Evolutionary conservation across 2,113 vertebrate species (phyloP).

Genomic region (Heterotis niloticus): DNA sequence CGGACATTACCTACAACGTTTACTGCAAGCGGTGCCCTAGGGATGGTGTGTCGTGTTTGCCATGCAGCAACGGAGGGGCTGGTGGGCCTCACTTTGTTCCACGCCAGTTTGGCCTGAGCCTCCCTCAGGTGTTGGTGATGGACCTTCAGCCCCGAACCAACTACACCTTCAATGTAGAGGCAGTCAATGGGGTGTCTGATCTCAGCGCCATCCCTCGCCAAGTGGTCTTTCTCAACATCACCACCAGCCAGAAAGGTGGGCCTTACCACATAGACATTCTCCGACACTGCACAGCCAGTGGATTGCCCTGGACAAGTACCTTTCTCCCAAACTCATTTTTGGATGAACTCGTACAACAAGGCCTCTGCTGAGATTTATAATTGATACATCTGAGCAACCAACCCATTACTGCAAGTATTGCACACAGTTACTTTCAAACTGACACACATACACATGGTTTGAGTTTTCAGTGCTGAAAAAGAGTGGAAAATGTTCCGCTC

Average conservation of each 20-base stretch:
- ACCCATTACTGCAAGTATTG: too few species aligned
- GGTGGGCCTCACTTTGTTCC: conserved; percentile 65
- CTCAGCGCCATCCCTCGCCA: conserved; percentile 62
- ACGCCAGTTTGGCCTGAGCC: conserved; percentile 66
- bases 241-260: conserved; percentile 73
- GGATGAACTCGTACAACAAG: too few species aligned
- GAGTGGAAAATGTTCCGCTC: too few species aligned
- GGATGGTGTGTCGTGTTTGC: conserved; percentile 58
- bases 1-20: conserved; percentile 69
- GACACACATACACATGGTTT: too few species aligned
- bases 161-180: conserved; percentile 73
- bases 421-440: too few species aligned
- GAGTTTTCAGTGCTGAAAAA: too few species aligned
- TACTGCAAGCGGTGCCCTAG: conserved; percentile 67
- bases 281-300: neutral
- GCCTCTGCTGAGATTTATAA: too few species aligned
- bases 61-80: conserved; percentile 58
- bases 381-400: too few species aligned
- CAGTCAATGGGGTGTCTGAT: conserved; percentile 70
- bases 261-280: neutral
- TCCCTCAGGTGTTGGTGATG: conserved; percentile 59
- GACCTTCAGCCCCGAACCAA: conserved; percentile 73
- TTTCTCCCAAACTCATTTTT: neutral
- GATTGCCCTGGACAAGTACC: neutral
- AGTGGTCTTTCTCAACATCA: conserved; percentile 65